Evolutionary conservation across 2,113 vertebrate genomes (phyloP).

Genomic region (Calonectris borealis): DNA sequence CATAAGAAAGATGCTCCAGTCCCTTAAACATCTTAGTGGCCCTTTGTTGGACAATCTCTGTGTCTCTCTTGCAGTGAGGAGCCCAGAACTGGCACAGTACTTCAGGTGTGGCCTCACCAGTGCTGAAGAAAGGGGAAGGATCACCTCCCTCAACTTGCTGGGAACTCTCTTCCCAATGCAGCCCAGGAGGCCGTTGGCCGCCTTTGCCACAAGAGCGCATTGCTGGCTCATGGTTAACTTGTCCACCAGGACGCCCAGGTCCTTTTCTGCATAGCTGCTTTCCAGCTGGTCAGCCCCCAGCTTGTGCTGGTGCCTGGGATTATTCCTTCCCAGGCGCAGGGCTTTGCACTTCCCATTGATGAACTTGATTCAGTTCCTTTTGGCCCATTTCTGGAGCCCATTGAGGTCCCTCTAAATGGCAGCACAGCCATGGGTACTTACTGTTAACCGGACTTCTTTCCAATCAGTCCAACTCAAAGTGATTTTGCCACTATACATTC

Average conservation of each 20-base stretch:
- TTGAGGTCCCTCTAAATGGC: background rate
- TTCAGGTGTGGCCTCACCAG: background rate
- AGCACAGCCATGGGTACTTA: background rate
- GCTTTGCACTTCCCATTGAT: background rate
- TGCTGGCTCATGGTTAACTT: background rate
- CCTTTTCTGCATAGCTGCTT: background rate
- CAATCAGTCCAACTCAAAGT: background rate
- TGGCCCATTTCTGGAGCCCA: background rate
- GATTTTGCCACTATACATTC: background rate
- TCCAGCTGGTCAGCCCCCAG: background rate
- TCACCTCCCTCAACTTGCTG: accelerated
- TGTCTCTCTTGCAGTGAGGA: background rate
- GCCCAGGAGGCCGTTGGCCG: accelerated
- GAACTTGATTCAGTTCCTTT: background rate
- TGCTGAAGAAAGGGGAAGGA: background rate
- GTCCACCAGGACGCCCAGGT: background rate
- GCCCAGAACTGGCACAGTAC: background rate
- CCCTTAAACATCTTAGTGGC: background rate
- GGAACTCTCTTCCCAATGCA: background rate
- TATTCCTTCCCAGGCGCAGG: background rate
- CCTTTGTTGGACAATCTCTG: background rate
- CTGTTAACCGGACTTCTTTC: background rate
- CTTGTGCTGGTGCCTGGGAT: accelerated
- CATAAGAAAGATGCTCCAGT: background rate
- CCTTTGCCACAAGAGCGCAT: accelerated